Conservation (phyloP, 2,113 vertebrate genomes). For the Limanda limanda region DNA sequence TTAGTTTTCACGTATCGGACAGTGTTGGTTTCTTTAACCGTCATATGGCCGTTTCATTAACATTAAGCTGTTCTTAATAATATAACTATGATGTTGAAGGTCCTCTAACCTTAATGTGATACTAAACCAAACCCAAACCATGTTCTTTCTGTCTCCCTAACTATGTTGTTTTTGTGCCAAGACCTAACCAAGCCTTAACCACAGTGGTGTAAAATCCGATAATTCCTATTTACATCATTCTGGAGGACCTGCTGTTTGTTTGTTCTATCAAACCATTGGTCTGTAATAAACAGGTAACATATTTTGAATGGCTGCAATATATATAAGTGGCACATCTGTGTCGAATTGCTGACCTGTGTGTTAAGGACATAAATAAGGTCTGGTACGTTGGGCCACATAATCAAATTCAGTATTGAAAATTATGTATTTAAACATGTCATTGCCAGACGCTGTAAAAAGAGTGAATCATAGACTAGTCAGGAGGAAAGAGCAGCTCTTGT, state of each 20-base stretch:
- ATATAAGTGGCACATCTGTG: constrained; percentile 4
- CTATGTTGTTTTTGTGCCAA: no score
- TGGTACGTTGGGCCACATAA: no score
- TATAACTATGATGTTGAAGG: not conserved
- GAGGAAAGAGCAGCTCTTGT: constrained; percentile 33
- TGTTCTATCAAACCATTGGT: no score
- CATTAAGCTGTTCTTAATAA: not conserved
- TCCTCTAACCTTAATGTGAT: not conserved
- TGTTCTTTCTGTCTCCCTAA: no score
- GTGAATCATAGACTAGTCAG: constrained; percentile 8
- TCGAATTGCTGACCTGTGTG: constrained; percentile 1
- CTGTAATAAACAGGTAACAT: not conserved
- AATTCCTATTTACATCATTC: no score
- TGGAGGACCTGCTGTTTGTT: no score
- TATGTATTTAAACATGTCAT: not conserved
- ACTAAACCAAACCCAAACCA: no score
- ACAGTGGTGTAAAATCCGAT: no score
- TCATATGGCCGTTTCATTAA: not conserved
- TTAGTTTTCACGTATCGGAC: no score
- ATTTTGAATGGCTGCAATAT: constrained; percentile 16
- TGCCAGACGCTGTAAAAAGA: not conserved
- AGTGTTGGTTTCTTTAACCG: not conserved
- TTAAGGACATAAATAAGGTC: not conserved
- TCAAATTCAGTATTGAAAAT: not conserved
- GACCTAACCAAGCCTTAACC: no score